Evolutionary conservation across 1,140 invertebrate species (phyloP).

Genomic region (Latrodectus geometricus): DNA sequence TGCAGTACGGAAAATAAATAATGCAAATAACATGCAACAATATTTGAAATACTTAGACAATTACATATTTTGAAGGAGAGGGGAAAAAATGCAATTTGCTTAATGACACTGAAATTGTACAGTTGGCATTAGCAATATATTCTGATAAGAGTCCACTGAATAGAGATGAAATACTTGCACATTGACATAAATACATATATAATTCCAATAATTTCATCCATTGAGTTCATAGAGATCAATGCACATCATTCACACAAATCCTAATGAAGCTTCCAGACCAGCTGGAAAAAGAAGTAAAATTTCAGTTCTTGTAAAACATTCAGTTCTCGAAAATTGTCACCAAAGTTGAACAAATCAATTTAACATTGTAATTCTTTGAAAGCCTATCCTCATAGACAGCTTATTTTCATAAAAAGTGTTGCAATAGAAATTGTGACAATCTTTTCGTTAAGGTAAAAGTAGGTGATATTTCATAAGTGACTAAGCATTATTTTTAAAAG

Average conservation of each 20-base stretch:
- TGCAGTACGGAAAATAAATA: conserved; percentile 48
- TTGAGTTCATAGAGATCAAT: conserved; percentile 22
- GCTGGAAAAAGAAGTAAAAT: conserved; percentile 38
- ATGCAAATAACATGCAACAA: neutral
- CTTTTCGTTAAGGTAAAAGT: too few relatives aligned
- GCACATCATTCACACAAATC: conserved; percentile 17
- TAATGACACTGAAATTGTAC: neutral
- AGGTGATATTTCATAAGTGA: too few relatives aligned
- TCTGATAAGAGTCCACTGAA: neutral
- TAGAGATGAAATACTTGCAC: neutral
- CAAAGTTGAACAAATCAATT: too few relatives aligned
- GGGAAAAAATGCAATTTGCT: neutral
- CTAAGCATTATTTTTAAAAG: too few relatives aligned
- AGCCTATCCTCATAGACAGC: too few relatives aligned
- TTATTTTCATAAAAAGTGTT: too few relatives aligned
- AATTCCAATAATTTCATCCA: neutral
- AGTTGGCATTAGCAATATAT: too few relatives aligned
- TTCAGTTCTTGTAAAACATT: neutral
- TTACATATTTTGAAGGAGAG: neutral
- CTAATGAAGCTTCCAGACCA: conserved; percentile 50
- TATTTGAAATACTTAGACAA: neutral
- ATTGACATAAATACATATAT: neutral
- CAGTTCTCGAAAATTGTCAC: too few relatives aligned
- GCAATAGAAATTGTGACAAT: too few relatives aligned
- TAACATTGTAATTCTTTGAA: too few relatives aligned